Evolutionary conservation across 2,113 vertebrate species (phyloP).

Genomic region (Pagrus major): DNA sequence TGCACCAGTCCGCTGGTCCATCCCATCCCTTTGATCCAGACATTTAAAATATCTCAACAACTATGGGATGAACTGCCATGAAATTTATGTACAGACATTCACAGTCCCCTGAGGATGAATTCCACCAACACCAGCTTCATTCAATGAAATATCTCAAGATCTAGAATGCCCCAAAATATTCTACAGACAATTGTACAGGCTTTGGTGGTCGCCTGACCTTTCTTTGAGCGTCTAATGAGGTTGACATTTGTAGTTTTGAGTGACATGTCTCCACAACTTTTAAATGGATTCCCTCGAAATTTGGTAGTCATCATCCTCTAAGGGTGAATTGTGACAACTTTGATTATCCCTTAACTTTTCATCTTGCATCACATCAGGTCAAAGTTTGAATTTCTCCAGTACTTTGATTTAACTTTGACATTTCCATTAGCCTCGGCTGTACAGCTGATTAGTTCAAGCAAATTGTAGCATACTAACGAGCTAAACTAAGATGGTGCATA

Average conservation of each 20-base stretch:
- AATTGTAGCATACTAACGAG: too few relatives aligned
- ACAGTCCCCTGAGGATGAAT: background rate
- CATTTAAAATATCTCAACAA: background rate
- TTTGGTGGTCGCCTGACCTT: background rate
- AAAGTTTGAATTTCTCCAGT: background rate
- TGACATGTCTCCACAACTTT: too few relatives aligned
- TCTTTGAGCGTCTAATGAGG: background rate
- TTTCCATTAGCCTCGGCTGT: background rate
- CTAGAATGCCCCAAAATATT: background rate
- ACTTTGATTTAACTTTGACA: background rate
- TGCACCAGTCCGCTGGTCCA: too few relatives aligned
- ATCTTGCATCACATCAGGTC: background rate
- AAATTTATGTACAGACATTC: background rate
- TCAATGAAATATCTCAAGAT: background rate
- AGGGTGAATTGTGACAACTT: background rate
- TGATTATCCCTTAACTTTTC: background rate
- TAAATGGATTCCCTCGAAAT: background rate
- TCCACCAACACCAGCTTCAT: background rate
- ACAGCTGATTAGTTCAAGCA: background rate
- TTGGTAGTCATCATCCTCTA: background rate
- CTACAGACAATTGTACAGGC: background rate
- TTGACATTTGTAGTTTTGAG: background rate
- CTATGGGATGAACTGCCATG: background rate
- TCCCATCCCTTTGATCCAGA: background rate
- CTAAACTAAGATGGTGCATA: too few relatives aligned